Conservation (phyloP, 2,888 invertebrate species). For the Drosophila meridiana region DNA sequence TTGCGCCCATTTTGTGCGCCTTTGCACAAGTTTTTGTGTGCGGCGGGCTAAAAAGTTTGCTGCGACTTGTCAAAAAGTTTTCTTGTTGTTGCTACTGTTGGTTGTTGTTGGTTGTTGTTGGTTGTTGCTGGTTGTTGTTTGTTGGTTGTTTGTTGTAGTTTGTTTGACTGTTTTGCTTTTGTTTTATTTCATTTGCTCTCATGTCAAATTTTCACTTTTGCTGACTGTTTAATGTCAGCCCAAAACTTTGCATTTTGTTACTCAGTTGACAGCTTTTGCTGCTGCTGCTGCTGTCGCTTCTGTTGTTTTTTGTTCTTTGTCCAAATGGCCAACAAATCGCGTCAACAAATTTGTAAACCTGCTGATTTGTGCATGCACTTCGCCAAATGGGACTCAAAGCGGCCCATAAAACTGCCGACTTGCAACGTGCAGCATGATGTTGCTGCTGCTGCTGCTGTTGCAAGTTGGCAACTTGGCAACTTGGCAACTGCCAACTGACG, state of each 20-base stretch:
- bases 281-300: constrained; percentile 4
- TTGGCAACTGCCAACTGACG: constrained; percentile 48
- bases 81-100: constrained; percentile 23
- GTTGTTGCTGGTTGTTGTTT: constrained; percentile 26
- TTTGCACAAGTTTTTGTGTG: constrained; percentile 56
- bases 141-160: constrained; percentile 26
- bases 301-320: constrained; percentile 8
- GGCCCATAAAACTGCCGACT: constrained; percentile 50
- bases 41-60: constrained; percentile 63
- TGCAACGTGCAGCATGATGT: constrained; percentile 9
- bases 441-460: background rate
- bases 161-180: constrained; percentile 49
- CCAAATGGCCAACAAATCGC: constrained; percentile 55
- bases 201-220: constrained; percentile 78
- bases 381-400: constrained; percentile 55
- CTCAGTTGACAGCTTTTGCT: constrained; percentile 31
- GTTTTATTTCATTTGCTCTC: constrained; percentile 67
- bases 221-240: constrained; percentile 74
- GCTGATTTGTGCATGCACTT: constrained; percentile 62
- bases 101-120: constrained; percentile 24
- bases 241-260: constrained; percentile 53
- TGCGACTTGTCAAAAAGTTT: constrained; percentile 47
- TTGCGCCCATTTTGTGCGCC: constrained; percentile 68
- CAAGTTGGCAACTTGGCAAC: constrained; percentile 31
- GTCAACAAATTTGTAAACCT: constrained; percentile 62